These are phyloP conservation scores for Zaprionus obscuricornis DNA, from an alignment of 2,888 invertebrate species.

Conservation along the genomic window DNA sequence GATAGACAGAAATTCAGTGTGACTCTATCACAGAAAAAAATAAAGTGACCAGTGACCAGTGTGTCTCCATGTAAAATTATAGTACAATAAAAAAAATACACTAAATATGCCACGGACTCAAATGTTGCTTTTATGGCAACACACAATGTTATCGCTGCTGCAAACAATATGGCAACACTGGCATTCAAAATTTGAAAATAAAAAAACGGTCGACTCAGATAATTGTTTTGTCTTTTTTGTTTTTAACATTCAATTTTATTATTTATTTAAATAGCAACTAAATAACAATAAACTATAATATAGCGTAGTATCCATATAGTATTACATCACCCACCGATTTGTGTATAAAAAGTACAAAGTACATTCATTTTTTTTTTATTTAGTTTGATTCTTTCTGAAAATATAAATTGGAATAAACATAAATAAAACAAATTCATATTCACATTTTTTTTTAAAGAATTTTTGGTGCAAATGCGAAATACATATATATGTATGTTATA, in stretches of 20 bases:
- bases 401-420: slow-evolving; percentile 49
- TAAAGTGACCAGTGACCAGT: slow-evolving; percentile 19
- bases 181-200: slow-evolving; percentile 1
- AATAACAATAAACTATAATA: slow-evolving; percentile 64
- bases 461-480: slow-evolving; percentile 2
- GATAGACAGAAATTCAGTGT: slow-evolving; percentile 69
- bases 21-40: slow-evolving; percentile 25
- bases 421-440: slow-evolving; percentile 20
- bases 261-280: slow-evolving; percentile 63
- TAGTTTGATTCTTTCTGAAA: slow-evolving; percentile 69
- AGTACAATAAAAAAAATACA: background rate
- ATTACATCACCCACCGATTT: slow-evolving; percentile 71
- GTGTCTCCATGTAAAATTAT: background rate
- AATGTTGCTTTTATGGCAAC: slow-evolving; percentile 8
- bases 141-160: background rate
- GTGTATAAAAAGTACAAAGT: slow-evolving; percentile 59
- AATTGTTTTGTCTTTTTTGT: background rate
- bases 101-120: slow-evolving; percentile 23
- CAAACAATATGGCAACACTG: slow-evolving; percentile 20
- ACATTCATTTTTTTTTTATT: slow-evolving; percentile 42
- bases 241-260: slow-evolving; percentile 52
- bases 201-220: slow-evolving; percentile 12
- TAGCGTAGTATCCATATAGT: slow-evolving; percentile 60
- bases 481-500: too few relatives aligned
- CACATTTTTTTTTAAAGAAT: background rate